Base-by-base conservation (phyloP, 1,140 invertebrate genomes). In the Papilio aristodemus region DNA sequence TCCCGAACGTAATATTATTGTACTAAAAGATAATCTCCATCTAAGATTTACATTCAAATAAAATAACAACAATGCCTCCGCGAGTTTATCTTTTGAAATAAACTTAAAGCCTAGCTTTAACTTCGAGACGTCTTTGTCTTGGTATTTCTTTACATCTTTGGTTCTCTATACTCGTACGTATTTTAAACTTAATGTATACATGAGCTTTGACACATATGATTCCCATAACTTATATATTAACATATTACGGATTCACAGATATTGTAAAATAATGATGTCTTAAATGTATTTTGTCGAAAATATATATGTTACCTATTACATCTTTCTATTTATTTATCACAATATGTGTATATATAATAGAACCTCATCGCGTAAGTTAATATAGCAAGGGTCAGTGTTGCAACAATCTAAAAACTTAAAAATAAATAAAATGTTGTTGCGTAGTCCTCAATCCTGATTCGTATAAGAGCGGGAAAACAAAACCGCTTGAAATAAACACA, bases 401-500 rank as follows among this genome's bases (percentile, higher is more conserved):
- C n/a, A 9, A 14, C 7, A 43, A 14, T 43, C 19, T 22, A 22
- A 54, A 10, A 25, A 22, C n/a, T n/a, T n/a, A 22, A 54, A 54
- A 22, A 25, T 17, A 19, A 7, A 19, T 54, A 10, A 54, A 11
- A 19, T 19, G 46, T 19, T 22, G 22, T 54, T 54, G 10, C 10
- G 6, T 54, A 19, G n/a, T n/a, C n/a, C n/a, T n/a, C 46, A 54
- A 13, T 10, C 5, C 17, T 54, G 46, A 54, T 54, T 22, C 46
- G 10, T 11, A 54, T 25, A 54, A 19, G 46, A 25, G 19, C 14
- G 17, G 1, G 17, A 9, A 54, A 54, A 54, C 46, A 54, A 54
- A 54, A 54, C 46, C 46, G 22, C 46, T 54, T 54, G 46, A 54
- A 54, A 54, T 19, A 54, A 46, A 54, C 46, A 54, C 46, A 25